Evolutionary conservation across 2,797 vertebrate species (phyloP).

Genomic region (Alcedo quadribrachys): DNA sequence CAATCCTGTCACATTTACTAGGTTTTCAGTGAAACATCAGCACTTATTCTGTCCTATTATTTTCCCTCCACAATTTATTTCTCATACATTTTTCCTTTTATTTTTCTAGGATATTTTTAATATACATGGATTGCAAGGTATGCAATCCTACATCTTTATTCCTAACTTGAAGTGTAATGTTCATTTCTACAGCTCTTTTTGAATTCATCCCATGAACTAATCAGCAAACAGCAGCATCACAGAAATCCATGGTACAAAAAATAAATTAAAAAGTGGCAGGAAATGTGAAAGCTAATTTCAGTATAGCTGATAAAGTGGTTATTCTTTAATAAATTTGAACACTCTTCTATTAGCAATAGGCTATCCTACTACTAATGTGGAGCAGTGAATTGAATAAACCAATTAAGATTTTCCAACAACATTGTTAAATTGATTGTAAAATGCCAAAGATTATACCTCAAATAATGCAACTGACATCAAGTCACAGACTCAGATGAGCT

Average conservation of each 20-base stretch:
- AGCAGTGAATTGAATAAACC: not conserved
- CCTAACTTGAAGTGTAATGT: not conserved
- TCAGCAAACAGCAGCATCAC: not conserved
- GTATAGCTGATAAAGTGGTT: not conserved
- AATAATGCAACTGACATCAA: not conserved
- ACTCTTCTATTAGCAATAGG: not conserved
- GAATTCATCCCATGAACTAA: not conserved
- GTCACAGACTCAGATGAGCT: not conserved
- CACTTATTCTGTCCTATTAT: not conserved
- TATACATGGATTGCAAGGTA: not conserved
- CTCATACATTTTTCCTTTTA: not conserved
- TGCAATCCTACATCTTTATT: not conserved
- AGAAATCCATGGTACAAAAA: not conserved
- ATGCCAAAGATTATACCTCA: not conserved
- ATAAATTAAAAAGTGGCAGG: not conserved
- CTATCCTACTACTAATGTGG: not conserved
- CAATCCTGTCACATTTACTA: not conserved
- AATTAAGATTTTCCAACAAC: not conserved
- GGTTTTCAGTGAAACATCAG: not conserved
- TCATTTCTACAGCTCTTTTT: not conserved
- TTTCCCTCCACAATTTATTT: not conserved
- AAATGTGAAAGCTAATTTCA: not conserved
- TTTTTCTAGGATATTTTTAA: not conserved
- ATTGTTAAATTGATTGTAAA: not conserved
- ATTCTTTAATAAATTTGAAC: not conserved